Evolutionary conservation across 2,113 vertebrate species (phyloP).

Genomic region (Saccopteryx bilineata): DNA sequence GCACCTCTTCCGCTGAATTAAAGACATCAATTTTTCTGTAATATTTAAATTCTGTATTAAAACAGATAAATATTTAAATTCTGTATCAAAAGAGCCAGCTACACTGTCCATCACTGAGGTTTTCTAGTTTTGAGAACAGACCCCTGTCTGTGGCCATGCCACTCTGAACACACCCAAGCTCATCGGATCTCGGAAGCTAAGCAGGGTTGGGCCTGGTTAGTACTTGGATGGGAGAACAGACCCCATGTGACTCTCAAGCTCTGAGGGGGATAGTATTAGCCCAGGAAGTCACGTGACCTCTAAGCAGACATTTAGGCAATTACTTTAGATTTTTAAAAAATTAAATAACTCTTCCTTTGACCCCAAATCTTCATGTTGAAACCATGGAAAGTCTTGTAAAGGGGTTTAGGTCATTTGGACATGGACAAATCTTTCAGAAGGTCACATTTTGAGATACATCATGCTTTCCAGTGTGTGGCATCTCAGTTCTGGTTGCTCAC

Average conservation of each 20-base stretch:
- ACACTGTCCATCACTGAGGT: not conserved
- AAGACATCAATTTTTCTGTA: slow-evolving; percentile 23
- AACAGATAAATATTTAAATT: slow-evolving; percentile 30
- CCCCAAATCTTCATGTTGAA: slow-evolving; percentile 4
- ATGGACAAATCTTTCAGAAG: not conserved
- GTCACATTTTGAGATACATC: not conserved
- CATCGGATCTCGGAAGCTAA: too few species aligned
- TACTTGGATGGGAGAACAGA: slow-evolving; percentile 4
- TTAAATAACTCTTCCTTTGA: slow-evolving; percentile 25
- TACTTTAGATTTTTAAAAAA: not conserved
- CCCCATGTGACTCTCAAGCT: not conserved
- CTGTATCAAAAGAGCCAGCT: not conserved
- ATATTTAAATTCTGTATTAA: slow-evolving; percentile 38
- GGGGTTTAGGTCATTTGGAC: not conserved
- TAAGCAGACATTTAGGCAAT: not conserved
- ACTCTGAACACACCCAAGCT: too few species aligned
- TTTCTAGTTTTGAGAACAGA: slow-evolving; percentile 49
- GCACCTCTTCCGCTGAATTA: not conserved
- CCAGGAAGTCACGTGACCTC: not conserved
- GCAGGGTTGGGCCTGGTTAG: too few species aligned
- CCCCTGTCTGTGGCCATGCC: too few species aligned
- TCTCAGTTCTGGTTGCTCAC: not conserved
- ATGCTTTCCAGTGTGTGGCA: not conserved
- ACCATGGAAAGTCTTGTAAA: not conserved
- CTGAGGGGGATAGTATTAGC: not conserved